Evolutionary conservation across 2,888 invertebrate genomes (phyloP).

Genomic region (Microdon myrmicae): DNA sequence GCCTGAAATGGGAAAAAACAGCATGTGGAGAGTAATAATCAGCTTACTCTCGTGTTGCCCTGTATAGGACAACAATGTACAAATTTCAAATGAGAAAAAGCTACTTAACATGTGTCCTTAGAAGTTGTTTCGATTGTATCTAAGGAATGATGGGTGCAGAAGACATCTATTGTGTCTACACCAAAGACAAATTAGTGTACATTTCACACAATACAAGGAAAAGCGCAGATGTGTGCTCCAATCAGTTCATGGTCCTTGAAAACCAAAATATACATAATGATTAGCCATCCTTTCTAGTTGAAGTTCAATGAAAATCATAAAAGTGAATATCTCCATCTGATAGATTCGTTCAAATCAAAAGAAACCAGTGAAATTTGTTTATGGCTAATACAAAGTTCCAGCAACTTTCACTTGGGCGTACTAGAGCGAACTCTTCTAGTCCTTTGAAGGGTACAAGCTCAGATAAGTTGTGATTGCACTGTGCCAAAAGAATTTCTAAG

Average conservation of each 20-base stretch:
- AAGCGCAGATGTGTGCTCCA: conserved; percentile 15
- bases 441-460: conserved; percentile 39
- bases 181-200: conserved; percentile 7
- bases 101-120: conserved; percentile 44
- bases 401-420: conserved; percentile 47
- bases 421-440: conserved; percentile 33
- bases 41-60: too few species aligned
- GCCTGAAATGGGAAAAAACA: too few species aligned
- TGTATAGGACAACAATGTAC: too few species aligned
- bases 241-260: conserved; percentile 38
- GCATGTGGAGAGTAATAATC: too few species aligned
- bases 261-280: conserved; percentile 13
- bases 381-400: conserved; percentile 26
- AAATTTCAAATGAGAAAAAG: conserved; percentile 33
- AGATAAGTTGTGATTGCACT: conserved; percentile 48
- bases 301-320: not conserved
- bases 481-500: conserved; percentile 36
- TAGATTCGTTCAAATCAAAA: conserved; percentile 12
- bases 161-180: conserved; percentile 22
- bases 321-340: not conserved
- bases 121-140: conserved; percentile 37
- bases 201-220: not conserved
- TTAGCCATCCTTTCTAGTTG: conserved; percentile 5
- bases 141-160: conserved; percentile 33
- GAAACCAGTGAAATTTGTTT: conserved; percentile 18